Base-by-base conservation (phyloP, 1,140 invertebrate species). In the Adelges cooleyi region DNA sequence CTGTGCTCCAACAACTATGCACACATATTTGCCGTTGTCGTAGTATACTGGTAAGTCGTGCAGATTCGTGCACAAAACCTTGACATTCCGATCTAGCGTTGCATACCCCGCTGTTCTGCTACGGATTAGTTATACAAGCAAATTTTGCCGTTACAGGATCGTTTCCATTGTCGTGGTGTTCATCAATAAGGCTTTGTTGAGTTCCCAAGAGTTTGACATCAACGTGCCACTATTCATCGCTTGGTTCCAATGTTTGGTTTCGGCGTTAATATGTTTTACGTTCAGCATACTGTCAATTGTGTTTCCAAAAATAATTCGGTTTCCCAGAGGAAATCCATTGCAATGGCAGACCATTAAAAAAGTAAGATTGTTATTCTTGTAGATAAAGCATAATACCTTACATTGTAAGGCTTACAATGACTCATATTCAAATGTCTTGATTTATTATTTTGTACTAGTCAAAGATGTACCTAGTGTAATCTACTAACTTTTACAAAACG, bases 171-270 rank as follows among this genome's bases (percentile, higher is more conserved):
- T 85, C 3, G 92, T 95, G 74, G 94, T 98, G 13, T 95, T 95
- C 77, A 81, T 94, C 3, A 95, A 95, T 73, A 94, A 94, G 77
- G 79, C 83, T 49, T 76, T 95, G 36, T 72, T 94, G n/a, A 92
- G 87, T 71, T 22, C 22, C 13, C 27, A 53, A 15, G 74, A 78
- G 70, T 82, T 94, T 36, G 81, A 92, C 75, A 78, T 98, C 62
- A 84, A 98, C 73, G 95, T 95, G 1, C 95, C 97, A 0, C 77
- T 99, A 59, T 99, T 99, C 77, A 85, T 99, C 50, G 97, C 94
- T 44, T 98, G 95, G 87, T 98, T 88, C 75, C 97, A 99, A 78
- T 98, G 95, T 76, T 72, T 96, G 36, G 81, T 95, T 2, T 90
- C 91, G 33, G 84, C 92, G 11, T 54, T 80, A n/a, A 84, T 98